A percentile compares a stretch with the other conserved stretches of the same genome.
phyloP scores from a whole-genome alignment of 1,140 invertebrate genomes.

The Hyposmocoma kahamanoa region DNA sequence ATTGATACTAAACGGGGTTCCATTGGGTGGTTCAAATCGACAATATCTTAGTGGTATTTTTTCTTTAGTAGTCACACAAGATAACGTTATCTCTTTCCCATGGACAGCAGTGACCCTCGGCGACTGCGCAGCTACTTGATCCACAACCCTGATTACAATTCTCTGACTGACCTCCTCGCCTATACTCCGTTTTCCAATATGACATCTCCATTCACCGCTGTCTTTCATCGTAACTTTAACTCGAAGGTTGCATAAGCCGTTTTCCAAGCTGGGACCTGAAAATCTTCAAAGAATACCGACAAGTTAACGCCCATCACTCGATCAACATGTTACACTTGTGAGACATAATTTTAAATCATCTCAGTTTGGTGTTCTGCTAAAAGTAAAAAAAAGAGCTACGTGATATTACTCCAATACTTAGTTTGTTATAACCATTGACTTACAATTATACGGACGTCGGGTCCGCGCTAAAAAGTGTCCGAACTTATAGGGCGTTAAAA shows the following conservation, averaged over 20 bases:
- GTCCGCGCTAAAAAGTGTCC: too few relatives aligned
- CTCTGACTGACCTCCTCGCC: slow-evolving; percentile 39
- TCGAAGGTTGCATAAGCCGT: slow-evolving; percentile 36
- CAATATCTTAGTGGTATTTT: slow-evolving; percentile 48
- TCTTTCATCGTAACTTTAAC: slow-evolving; percentile 35
- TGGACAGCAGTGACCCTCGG: slow-evolving; percentile 35
- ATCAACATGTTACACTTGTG: too few relatives aligned
- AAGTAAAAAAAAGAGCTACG: too few relatives aligned
- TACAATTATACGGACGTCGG: too few relatives aligned
- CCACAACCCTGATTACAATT: slow-evolving; percentile 43
- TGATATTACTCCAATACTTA: too few relatives aligned
- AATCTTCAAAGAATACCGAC: too few relatives aligned
- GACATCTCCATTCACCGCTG: slow-evolving; percentile 49
- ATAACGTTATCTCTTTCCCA: slow-evolving; percentile 32
- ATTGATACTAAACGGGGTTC: slow-evolving; percentile 47
- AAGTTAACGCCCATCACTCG: too few relatives aligned
- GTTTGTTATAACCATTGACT: too few relatives aligned
- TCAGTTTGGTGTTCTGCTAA: too few relatives aligned
- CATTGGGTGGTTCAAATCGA: slow-evolving; percentile 53
- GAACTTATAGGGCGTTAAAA: too few relatives aligned
- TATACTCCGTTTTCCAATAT: slow-evolving; percentile 33
- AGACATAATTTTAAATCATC: too few relatives aligned
- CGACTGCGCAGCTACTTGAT: slow-evolving; percentile 42
- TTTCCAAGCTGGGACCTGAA: slow-evolving; percentile 30
- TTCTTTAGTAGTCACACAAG: slow-evolving; percentile 39